Conservation (phyloP, 2,888 invertebrate genomes). For the Mystacides longicornis region DNA sequence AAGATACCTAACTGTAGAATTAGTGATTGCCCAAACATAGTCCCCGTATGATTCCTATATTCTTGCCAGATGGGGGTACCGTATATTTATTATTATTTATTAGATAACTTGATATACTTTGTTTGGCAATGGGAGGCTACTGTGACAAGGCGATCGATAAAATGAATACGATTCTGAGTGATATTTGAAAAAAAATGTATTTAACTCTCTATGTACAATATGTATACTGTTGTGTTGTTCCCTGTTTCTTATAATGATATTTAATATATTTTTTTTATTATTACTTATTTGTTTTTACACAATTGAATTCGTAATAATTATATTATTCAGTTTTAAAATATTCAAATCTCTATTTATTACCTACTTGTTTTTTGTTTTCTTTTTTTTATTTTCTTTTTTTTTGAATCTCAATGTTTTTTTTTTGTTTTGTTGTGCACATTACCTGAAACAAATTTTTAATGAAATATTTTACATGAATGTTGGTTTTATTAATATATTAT, state of each 20-base stretch:
- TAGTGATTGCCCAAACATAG: slow-evolving; percentile 19
- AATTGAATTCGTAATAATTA: no score
- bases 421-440: no score
- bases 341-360: no score
- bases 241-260: neutral
- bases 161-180: slow-evolving; percentile 25
- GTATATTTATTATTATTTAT: slow-evolving; percentile 19
- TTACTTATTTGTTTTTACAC: no score
- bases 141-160: slow-evolving; percentile 22
- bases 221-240: slow-evolving; percentile 18
- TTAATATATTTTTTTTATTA: no score
- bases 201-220: slow-evolving; percentile 16
- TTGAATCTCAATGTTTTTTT: neutral
- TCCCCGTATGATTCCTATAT: slow-evolving; percentile 21
- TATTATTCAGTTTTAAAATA: slow-evolving; percentile 9
- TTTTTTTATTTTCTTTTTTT: neutral
- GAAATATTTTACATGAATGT: no score
- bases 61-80: slow-evolving; percentile 25
- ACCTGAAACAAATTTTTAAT: neutral
- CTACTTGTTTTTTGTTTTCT: neutral
- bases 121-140: slow-evolving; percentile 24
- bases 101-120: slow-evolving; percentile 20
- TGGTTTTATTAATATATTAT: no score
- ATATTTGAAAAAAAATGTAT: slow-evolving; percentile 17
- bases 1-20: slow-evolving; percentile 16